These are phyloP conservation scores for Salvator merianae DNA, from an alignment of 2,113 vertebrate genomes.

Conservation along the genomic window DNA sequence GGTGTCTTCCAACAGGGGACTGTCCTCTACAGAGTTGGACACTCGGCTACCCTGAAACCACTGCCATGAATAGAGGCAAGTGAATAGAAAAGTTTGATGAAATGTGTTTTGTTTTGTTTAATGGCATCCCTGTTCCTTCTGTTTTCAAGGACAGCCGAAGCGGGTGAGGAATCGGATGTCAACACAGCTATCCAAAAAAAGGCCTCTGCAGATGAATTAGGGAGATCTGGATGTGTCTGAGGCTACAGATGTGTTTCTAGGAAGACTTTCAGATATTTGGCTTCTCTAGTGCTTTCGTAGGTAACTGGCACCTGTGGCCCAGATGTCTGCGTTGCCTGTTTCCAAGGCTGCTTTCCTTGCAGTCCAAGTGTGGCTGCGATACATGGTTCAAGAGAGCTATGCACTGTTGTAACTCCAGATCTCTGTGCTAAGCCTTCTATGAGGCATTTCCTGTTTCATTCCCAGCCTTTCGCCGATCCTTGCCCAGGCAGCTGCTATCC, in stretches of 20 bases:
- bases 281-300: not conserved
- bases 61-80: too few relatives aligned
- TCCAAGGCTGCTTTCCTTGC: not conserved
- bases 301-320: not conserved
- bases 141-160: too few relatives aligned
- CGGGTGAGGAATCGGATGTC: not conserved
- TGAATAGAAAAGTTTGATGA: not conserved
- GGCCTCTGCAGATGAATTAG: too few relatives aligned
- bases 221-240: not conserved
- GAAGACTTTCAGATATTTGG: not conserved
- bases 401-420: not conserved
- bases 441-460: not conserved
- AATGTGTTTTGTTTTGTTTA: too few relatives aligned
- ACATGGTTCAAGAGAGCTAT: not conserved
- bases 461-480: too few relatives aligned
- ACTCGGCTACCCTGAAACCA: not conserved
- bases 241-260: not conserved
- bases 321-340: not conserved
- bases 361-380: not conserved
- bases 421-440: not conserved
- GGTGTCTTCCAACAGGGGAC: not conserved
- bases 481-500: not conserved
- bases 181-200: not conserved
- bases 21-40: not conserved
- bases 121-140: too few relatives aligned